These are phyloP conservation scores for Pomatostomus ruficeps DNA, from an alignment of 2,113 vertebrate genomes.

Conservation along the genomic window DNA sequence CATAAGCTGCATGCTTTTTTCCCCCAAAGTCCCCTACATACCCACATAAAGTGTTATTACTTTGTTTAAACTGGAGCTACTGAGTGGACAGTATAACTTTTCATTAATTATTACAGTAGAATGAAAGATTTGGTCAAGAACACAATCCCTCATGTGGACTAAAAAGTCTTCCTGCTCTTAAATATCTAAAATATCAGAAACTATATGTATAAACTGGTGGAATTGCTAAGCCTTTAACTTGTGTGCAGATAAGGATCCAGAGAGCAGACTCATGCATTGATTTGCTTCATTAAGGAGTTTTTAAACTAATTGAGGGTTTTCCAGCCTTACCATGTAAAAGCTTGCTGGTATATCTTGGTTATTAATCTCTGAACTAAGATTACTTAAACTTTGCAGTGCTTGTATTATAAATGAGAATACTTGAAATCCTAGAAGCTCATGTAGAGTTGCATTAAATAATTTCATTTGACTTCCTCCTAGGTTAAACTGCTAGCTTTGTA, in stretches of 20 bases:
- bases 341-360: neutral
- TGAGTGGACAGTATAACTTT: neutral
- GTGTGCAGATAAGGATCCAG: neutral
- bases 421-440: neutral
- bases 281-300: neutral
- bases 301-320: neutral
- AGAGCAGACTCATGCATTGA: neutral
- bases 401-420: neutral
- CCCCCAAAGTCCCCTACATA: accelerated
- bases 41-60: neutral
- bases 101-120: neutral
- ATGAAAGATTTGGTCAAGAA: neutral
- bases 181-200: neutral
- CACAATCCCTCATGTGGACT: accelerated
- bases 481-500: neutral
- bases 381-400: neutral
- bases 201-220: neutral
- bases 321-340: neutral
- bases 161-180: neutral
- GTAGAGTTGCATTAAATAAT: neutral
- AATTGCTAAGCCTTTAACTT: neutral
- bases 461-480: neutral
- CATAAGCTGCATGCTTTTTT: neutral
- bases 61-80: neutral
- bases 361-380: neutral